Percentiles rank a stretch among this genome's conserved stretches.
These are phyloP conservation scores for Leptodactylus fallax DNA, from an alignment of 2,797 vertebrate species.

Conservation along the genomic window DNA sequence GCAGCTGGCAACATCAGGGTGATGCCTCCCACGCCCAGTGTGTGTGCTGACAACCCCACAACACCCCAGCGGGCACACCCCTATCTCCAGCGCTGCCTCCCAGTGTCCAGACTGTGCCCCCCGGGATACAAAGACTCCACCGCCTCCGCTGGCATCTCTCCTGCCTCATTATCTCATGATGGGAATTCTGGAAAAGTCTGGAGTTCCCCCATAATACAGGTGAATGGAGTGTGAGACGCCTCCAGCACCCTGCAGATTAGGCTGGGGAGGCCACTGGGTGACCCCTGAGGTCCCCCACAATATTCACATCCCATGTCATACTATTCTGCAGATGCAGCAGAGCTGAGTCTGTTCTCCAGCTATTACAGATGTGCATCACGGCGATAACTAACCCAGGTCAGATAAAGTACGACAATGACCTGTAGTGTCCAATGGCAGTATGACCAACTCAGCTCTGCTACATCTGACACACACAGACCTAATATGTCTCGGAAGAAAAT, in stretches of 20 bases:
- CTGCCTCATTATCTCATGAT: background rate
- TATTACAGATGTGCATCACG: background rate
- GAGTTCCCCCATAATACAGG: background rate
- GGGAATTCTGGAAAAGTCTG: background rate
- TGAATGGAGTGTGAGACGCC: background rate
- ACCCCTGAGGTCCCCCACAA: background rate
- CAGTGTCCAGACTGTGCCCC: slow-evolving; percentile 23
- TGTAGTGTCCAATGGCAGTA: too few relatives aligned
- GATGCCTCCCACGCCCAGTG: slow-evolving; percentile 30
- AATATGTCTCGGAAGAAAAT: too few relatives aligned
- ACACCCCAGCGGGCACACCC: background rate
- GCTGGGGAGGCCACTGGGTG: background rate
- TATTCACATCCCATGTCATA: too few relatives aligned
- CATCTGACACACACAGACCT: too few relatives aligned
- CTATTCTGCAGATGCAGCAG: background rate
- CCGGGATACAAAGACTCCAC: slow-evolving; percentile 10
- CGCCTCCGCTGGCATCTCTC: background rate
- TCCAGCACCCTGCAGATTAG: background rate
- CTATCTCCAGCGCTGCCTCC: background rate
- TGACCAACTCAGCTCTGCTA: too few relatives aligned
- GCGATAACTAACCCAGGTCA: too few relatives aligned
- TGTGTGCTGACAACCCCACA: background rate
- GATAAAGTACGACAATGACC: too few relatives aligned
- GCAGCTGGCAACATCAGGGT: slow-evolving; percentile 20
- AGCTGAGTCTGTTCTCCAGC: background rate